phyloP scores from a whole-genome alignment of 1,140 invertebrate species.

The Cydia amplana region DNA sequence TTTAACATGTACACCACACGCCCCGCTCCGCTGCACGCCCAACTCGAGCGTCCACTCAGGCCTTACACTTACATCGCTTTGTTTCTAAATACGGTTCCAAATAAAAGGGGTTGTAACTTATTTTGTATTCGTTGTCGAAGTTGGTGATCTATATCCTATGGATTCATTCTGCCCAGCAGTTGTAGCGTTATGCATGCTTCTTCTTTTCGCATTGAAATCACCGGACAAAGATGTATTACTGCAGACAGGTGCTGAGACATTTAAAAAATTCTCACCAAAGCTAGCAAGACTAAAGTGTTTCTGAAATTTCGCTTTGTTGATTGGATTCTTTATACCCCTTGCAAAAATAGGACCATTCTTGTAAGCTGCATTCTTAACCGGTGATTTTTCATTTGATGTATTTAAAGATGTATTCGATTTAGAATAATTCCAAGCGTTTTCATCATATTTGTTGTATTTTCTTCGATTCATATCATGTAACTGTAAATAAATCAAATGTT shows the following conservation, averaged over 20 bases:
- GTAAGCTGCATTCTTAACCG: background rate
- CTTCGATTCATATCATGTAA: constrained; percentile 64
- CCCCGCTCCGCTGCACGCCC: too few relatives aligned
- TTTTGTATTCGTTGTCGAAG: background rate
- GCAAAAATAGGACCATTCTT: background rate
- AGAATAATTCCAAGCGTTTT: background rate
- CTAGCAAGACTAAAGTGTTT: background rate
- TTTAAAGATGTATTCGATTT: constrained; percentile 16
- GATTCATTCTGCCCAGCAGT: background rate
- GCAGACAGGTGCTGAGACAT: background rate
- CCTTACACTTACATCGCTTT: too few relatives aligned
- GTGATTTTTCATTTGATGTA: background rate
- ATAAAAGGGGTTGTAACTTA: background rate
- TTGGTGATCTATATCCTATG: background rate
- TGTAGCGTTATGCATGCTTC: background rate
- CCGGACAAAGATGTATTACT: background rate
- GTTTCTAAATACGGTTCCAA: background rate
- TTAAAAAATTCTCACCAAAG: background rate
- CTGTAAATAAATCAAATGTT: constrained; percentile 49
- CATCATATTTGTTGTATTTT: constrained; percentile 60
- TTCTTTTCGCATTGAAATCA: background rate
- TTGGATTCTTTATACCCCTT: constrained; percentile 2
- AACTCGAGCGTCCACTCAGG: too few relatives aligned
- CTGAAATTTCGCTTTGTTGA: background rate
- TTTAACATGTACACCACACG: too few relatives aligned